Conservation (phyloP, 1,140 invertebrate species). For the Magallana ariakensis region DNA sequence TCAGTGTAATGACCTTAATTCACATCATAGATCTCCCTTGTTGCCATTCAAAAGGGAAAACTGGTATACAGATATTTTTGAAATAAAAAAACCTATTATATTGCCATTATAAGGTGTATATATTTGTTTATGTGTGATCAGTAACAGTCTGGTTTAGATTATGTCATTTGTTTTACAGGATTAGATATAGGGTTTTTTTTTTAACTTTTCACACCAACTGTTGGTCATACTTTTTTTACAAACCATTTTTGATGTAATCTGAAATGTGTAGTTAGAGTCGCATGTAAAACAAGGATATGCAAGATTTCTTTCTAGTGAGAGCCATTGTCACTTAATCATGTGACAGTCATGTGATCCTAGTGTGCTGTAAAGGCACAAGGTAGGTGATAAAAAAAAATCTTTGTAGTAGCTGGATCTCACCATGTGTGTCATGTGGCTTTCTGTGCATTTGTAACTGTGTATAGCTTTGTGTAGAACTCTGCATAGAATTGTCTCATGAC, state of each 20-base stretch:
- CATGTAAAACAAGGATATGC: background rate
- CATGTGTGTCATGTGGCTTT: constrained; percentile 4
- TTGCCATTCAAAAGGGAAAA: background rate
- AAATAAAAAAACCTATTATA: no score
- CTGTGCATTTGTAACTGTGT: background rate
- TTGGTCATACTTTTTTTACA: no score
- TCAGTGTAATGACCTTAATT: background rate
- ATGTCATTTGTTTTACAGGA: background rate
- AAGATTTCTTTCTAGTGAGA: constrained; percentile 30
- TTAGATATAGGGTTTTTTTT: background rate
- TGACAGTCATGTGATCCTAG: constrained; percentile 26
- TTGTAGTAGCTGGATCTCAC: constrained; percentile 10
- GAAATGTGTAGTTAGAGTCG: no score
- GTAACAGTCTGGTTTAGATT: background rate
- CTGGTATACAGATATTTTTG: constrained; percentile 10
- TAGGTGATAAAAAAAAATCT: background rate
- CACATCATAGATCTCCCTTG: background rate
- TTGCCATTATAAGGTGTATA: background rate
- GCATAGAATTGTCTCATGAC: background rate
- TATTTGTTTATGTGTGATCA: background rate
- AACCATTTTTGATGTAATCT: no score
- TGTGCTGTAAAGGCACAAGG: constrained; percentile 26
- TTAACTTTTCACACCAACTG: background rate
- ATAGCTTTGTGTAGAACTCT: background rate
- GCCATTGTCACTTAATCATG: constrained; percentile 1